Conservation (phyloP, 2,888 invertebrate genomes). For the Drosophila ezoana region DNA sequence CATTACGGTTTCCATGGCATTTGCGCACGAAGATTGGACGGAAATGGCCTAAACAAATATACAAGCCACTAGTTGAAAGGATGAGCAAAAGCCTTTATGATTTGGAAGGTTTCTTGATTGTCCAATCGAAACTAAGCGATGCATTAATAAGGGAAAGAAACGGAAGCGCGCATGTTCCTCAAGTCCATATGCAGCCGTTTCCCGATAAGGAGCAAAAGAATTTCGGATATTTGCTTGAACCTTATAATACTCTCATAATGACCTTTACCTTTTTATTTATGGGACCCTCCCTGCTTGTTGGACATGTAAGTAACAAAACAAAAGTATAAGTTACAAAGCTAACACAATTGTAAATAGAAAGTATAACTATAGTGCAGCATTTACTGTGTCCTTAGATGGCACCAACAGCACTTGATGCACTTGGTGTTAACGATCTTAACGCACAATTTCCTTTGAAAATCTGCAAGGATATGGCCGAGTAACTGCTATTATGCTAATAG, state of each 20-base stretch:
- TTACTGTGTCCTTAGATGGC: too few relatives aligned
- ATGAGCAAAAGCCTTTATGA: slow-evolving; percentile 14
- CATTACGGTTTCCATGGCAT: slow-evolving; percentile 49
- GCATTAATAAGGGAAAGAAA: slow-evolving; percentile 23
- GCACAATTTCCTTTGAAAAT: neutral
- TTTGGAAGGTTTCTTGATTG: slow-evolving; percentile 39
- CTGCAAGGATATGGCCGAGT: neutral
- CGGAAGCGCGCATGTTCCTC: slow-evolving; percentile 6
- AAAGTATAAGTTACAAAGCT: too few relatives aligned
- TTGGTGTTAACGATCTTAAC: too few relatives aligned
- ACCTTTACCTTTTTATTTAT: slow-evolving; percentile 18
- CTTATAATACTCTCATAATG: neutral
- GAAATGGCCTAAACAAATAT: slow-evolving; percentile 17
- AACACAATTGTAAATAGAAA: too few relatives aligned
- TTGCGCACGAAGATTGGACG: neutral
- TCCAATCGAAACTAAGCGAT: slow-evolving; percentile 40
- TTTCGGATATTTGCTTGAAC: neutral
- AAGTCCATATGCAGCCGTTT: slow-evolving; percentile 23
- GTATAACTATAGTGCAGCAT: too few relatives aligned
- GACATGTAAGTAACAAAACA: slow-evolving; percentile 25
- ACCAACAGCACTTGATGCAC: too few relatives aligned
- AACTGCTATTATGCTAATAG: neutral
- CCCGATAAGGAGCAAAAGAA: slow-evolving; percentile 5
- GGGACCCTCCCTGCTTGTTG: slow-evolving; percentile 30
- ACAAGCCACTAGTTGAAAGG: neutral